Percentiles rank a stretch among this genome's conserved stretches.
These are phyloP conservation scores for Arrhopalites spinosus DNA, from an alignment of 2,888 invertebrate genomes.

Conservation along the genomic window DNA sequence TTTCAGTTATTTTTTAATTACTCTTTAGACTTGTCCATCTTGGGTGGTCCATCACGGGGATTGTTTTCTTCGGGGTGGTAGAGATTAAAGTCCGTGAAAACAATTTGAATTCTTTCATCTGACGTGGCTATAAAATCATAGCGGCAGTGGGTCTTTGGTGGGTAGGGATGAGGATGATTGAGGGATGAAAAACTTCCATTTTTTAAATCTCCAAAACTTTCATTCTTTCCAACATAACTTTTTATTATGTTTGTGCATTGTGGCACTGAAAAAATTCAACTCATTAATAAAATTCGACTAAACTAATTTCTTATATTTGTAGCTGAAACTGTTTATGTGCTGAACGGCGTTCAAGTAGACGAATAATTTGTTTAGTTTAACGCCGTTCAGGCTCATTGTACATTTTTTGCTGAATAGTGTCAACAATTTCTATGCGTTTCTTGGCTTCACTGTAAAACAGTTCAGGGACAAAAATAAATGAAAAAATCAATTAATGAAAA, in stretches of 20 bases:
- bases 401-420: too few species aligned
- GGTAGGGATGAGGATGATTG: constrained; percentile 82
- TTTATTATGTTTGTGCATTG: constrained; percentile 49
- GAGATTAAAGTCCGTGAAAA: constrained; percentile 82
- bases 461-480: too few species aligned
- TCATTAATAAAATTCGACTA: neutral
- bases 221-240: constrained; percentile 77
- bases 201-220: constrained; percentile 45
- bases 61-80: constrained; percentile 64
- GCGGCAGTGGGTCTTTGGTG: constrained; percentile 78
- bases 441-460: too few species aligned
- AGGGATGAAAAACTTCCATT: constrained; percentile 84
- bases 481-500: neutral
- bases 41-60: neutral
- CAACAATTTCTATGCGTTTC: too few species aligned
- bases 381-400: too few species aligned
- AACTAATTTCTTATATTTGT: neutral
- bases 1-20: neutral
- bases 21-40: constrained; percentile 19
- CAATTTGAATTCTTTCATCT: constrained; percentile 81
- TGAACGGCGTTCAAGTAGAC: too few species aligned
- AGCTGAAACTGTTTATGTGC: too few species aligned
- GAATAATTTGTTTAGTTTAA: too few species aligned
- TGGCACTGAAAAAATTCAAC: constrained; percentile 42
- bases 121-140: constrained; percentile 88